Base-by-base conservation (phyloP, 37 sponge, comb jelly and placozoan genomes). In the Petrosia ficiformis region DNA sequence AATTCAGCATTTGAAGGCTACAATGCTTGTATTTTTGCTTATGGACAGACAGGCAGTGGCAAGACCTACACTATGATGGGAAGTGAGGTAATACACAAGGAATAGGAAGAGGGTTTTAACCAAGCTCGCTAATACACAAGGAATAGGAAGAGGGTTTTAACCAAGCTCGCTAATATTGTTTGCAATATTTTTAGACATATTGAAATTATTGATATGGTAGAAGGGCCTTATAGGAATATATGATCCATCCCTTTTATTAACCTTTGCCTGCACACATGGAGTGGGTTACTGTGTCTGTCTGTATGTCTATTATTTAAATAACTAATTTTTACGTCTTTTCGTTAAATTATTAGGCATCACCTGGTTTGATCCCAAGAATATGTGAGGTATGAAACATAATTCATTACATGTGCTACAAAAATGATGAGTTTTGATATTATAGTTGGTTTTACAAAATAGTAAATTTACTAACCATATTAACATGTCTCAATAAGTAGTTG, bases 51-150 rank as follows among this genome's bases (percentile, higher is more conserved):
- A 30, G 95, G 95, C 30, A 90, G 91, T 37, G 95, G 95, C 19
- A 94, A 94, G 65, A 86, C 95, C 4, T 86, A 90, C 73, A 94
- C 95, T 22, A 94, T 94, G 95, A 94, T 89, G 88, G 95, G 95
- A 64, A 70, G 71, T 39, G 57, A 77, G 70, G 89, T 88, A 31
- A 54, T 71, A 48, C 8, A 48, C 21, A 26, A 22, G n/a, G n/a
- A n/a, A n/a, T n/a, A 1, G 3, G 19, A 16, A 21, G 3, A 3
- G 61, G 2, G 61, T 59, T 30, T n/a, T n/a, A n/a, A n/a, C n/a
- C n/a, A n/a, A n/a, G n/a, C n/a, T n/a, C n/a, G n/a, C n/a, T 42
- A 3, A 10, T 73, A 1, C 24, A 32, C 33, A 2, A 38, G 74
- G 33, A 29, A 54, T 22, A 30, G n/a, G n/a, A 54, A 21, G 19